Evolutionary conservation across 92 coral and sea anemone species (phyloP), one percentile per base, ranked within the genome.

Genomic region (Anthopleura xanthogrammica): DNA sequence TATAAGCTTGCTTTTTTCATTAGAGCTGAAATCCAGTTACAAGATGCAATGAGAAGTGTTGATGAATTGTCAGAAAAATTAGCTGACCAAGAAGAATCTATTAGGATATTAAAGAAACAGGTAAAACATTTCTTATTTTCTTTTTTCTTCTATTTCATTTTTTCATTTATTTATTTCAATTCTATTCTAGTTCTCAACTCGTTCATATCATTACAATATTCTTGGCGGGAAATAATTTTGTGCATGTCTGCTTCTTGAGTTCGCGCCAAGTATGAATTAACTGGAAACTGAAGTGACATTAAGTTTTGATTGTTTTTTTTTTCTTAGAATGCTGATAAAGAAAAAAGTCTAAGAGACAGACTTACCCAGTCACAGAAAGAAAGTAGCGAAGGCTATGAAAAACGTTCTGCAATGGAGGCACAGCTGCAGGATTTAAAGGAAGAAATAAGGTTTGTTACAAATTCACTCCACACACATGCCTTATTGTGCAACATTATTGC

Each of bases 51-150:
- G 81, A 76, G 93, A 80, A 97, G 83, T 78, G 85, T 97, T 6
- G 98, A 97, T 57, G 95, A 97, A 77, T 79, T 94, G 52, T 86
- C 99, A 29, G 93, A 88, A 5, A 94, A 89, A 87, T 81, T 92
- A 48, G 93, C 91, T 0, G 97, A 94, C 70, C 93, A 94, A 56
- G 95, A 94, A 23, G 82, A 87, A 1, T 77, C 89, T 16, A 80
- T 92, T 52, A 94, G 88, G 77, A 84, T 90, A 19, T 85, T 90
- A 5, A 90, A 87, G 48, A 92, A 91, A 83, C 88, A 92, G 95
- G 99, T 97, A 90, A 16, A 62, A 52, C 12, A 48, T n/a, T 22
- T 2, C 41, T 4, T 50, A 10, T 20, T 24, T 75, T 24, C 23
- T 41, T 43, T 16, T 19, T 13, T 24, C 55, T 19, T 82, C 60